Conservation (phyloP, 2,113 vertebrate genomes). For the Amia ocellicauda region DNA sequence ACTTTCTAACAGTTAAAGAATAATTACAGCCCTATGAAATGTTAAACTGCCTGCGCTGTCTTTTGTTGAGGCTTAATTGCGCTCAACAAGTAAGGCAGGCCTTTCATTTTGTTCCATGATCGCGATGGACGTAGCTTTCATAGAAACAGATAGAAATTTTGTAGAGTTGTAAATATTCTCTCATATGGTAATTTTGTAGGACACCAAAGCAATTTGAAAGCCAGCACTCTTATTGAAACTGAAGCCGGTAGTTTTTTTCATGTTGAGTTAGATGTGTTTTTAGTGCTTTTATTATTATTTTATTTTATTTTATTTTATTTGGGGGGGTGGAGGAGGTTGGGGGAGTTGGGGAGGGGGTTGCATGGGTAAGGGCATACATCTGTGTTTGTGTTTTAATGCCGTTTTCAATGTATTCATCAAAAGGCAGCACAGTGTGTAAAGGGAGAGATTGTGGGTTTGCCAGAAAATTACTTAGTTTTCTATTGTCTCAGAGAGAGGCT, state of each 20-base stretch:
- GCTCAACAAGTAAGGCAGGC: constrained; percentile 91
- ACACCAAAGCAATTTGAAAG: constrained; percentile 69
- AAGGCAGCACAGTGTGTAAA: constrained; percentile 32
- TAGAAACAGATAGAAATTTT: constrained; percentile 81
- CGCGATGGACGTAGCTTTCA: constrained; percentile 83
- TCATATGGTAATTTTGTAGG: constrained; percentile 82
- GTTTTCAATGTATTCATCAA: constrained; percentile 60
- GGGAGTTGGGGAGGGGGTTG: no score
- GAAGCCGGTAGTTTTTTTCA: constrained; percentile 38
- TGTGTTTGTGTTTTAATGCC: constrained; percentile 51
- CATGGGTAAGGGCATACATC: constrained; percentile 10
- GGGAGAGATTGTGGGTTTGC: constrained; percentile 26
- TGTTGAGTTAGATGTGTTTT: neutral
- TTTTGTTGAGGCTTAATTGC: constrained; percentile 91
- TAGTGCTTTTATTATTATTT: constrained; percentile 7
- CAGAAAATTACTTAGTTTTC: constrained; percentile 28
- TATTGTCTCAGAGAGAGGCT: neutral
- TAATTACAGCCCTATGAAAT: constrained; percentile 97
- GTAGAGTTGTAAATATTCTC: constrained; percentile 81
- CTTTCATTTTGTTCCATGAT: constrained; percentile 82
- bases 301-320: constrained; percentile 48
- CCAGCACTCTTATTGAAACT: constrained; percentile 58
- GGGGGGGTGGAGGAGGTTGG: constrained; percentile 40
- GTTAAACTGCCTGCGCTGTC: constrained; percentile 87
- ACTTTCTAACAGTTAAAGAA: constrained; percentile 94